phyloP scores from a whole-genome alignment of 2,797 vertebrate genomes.

The Schizopygopsis malacanthus region DNA sequence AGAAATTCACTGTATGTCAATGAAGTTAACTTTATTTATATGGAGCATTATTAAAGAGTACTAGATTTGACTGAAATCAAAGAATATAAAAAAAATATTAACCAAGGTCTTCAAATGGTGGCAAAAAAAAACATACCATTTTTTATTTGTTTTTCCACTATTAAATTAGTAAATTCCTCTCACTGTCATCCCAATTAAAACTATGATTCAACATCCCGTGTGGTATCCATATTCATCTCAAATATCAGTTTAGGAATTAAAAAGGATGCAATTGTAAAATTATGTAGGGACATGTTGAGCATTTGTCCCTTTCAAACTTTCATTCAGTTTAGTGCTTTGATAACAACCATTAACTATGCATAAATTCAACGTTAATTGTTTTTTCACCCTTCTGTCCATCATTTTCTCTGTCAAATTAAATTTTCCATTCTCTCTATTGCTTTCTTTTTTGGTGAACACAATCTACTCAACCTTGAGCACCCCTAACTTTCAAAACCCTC shows the following conservation, averaged over 20 bases:
- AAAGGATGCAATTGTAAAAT: too few relatives aligned
- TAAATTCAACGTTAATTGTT: conserved; percentile 4
- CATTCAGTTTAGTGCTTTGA: neutral
- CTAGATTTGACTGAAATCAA: neutral
- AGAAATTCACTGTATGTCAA: neutral
- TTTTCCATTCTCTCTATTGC: neutral
- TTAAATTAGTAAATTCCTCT: neutral
- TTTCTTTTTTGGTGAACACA: conserved; percentile 9
- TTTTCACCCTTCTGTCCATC: neutral
- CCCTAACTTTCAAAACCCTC: conserved; percentile 27
- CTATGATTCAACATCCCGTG: neutral
- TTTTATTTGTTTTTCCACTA: too few relatives aligned
- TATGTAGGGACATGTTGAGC: neutral
- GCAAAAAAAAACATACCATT: neutral
- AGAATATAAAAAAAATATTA: neutral
- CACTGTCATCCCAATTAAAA: neutral
- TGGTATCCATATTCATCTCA: neutral
- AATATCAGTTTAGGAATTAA: neutral
- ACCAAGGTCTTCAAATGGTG: neutral
- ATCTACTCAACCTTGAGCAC: conserved; percentile 3
- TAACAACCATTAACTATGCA: neutral
- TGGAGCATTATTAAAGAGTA: neutral
- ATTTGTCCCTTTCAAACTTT: neutral
- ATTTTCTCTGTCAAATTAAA: conserved; percentile 1
- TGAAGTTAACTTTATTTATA: neutral